phyloP scores from a whole-genome alignment of 2,113 vertebrate species.

The Poecilia latipinna region DNA sequence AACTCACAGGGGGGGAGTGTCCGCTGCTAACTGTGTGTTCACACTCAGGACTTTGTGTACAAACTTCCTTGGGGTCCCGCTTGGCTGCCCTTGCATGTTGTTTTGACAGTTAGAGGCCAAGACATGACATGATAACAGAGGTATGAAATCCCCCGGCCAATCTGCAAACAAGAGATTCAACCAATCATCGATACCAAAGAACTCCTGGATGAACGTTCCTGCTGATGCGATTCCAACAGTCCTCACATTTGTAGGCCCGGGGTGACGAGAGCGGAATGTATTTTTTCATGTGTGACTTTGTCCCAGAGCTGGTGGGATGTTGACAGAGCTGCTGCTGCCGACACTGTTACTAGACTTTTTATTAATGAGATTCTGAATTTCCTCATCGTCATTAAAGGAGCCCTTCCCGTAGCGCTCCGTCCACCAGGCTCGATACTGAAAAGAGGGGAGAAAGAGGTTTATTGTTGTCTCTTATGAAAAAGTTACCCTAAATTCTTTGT shows the following conservation, averaged over 20 bases:
- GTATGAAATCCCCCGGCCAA: slow-evolving; percentile 36
- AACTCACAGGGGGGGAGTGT: slow-evolving; percentile 12
- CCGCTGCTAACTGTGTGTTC: slow-evolving; percentile 12
- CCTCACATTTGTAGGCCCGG: not conserved
- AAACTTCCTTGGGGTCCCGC: slow-evolving; percentile 44
- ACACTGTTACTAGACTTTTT: slow-evolving; percentile 28
- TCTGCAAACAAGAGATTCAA: slow-evolving; percentile 9
- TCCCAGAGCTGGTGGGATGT: slow-evolving; percentile 15
- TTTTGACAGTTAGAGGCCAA: slow-evolving; percentile 70
- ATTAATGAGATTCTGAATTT: slow-evolving; percentile 70
- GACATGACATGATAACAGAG: slow-evolving; percentile 23
- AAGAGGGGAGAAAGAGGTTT: not conserved
- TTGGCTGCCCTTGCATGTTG: slow-evolving; percentile 70
- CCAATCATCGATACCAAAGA: not conserved
- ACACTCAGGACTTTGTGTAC: slow-evolving; percentile 30
- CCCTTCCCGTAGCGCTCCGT: slow-evolving; percentile 85
- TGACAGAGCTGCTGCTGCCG: not conserved
- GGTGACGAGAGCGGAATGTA: not conserved
- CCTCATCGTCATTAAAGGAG: slow-evolving; percentile 85
- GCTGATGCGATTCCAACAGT: not conserved
- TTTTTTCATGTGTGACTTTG: slow-evolving; percentile 36
- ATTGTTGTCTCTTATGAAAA: not conserved
- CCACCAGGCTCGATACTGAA: slow-evolving; percentile 88
- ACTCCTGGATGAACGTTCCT: not conserved
- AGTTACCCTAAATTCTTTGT: not conserved